Evolutionary conservation across 2,888 invertebrate species (phyloP).

Genomic region (Agonopterix alstromeriana): DNA sequence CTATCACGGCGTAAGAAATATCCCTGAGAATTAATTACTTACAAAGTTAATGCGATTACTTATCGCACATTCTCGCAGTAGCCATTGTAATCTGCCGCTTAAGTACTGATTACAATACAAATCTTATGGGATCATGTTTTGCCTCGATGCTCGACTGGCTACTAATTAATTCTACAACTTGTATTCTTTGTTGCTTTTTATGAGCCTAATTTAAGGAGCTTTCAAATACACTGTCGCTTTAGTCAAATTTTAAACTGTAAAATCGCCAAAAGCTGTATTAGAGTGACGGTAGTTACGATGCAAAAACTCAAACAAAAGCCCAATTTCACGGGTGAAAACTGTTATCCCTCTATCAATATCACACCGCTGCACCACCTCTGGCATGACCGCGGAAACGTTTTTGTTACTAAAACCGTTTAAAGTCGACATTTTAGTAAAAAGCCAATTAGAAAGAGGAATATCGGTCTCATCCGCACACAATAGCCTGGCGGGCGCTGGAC

Average conservation of each 20-base stretch:
- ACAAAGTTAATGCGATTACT: constrained; percentile 61
- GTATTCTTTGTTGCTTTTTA: too few species aligned
- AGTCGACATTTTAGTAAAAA: constrained; percentile 44
- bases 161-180: too few species aligned
- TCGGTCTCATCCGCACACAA: constrained; percentile 43
- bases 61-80: constrained; percentile 49
- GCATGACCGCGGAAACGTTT: constrained; percentile 15
- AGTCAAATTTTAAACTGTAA: too few species aligned
- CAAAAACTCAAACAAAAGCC: too few species aligned
- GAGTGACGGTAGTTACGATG: too few species aligned
- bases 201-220: too few species aligned
- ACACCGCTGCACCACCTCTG: constrained; percentile 7
- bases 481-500: constrained; percentile 39
- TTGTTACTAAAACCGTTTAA: constrained; percentile 24
- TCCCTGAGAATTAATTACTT: constrained; percentile 59
- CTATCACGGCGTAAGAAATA: constrained; percentile 57
- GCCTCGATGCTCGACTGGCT: background rate
- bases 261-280: too few species aligned
- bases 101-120: constrained; percentile 23
- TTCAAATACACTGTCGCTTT: too few species aligned
- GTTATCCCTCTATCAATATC: constrained; percentile 16
- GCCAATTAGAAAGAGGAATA: constrained; percentile 56
- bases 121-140: constrained; percentile 15
- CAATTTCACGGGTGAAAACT: too few species aligned
- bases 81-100: constrained; percentile 27